phyloP scores from a whole-genome alignment of 2,797 vertebrate species.

The Tokudaia tokunoshimensis region DNA sequence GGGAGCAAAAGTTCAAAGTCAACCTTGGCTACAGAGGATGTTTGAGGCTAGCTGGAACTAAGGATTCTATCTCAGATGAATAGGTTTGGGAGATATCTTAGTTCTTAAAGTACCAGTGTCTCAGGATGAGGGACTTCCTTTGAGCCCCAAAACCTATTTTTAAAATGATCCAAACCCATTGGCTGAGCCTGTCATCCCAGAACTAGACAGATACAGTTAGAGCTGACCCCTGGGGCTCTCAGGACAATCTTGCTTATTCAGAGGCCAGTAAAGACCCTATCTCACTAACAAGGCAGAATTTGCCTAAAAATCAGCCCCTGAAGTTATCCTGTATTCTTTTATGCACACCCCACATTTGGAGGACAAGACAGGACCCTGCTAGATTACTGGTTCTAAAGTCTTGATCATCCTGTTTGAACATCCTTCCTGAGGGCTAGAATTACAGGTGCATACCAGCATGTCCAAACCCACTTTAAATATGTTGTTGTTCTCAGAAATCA shows the following conservation, averaged over 20 bases:
- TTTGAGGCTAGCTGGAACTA: background rate
- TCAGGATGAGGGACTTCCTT: background rate
- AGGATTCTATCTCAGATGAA: background rate
- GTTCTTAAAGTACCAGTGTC: background rate
- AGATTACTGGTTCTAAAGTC: background rate
- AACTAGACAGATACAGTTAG: background rate
- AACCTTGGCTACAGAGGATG: background rate
- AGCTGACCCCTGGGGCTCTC: background rate
- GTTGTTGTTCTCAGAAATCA: background rate
- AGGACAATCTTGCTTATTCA: background rate
- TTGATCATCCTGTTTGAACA: background rate
- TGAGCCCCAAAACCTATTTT: background rate
- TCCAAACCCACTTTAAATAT: background rate
- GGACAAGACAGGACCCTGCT: background rate
- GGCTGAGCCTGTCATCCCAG: background rate
- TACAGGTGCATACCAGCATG: background rate
- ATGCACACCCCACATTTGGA: background rate
- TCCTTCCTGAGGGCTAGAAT: background rate
- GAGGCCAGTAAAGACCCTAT: background rate
- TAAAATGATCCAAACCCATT: background rate
- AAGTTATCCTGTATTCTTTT: background rate
- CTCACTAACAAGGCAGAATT: background rate
- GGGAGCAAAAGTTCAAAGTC: background rate
- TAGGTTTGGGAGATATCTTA: background rate
- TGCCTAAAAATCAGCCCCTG: accelerated